These are phyloP conservation scores for Ptilonorhynchus violaceus DNA, from an alignment of 2,113 vertebrate genomes.

Conservation along the genomic window DNA sequence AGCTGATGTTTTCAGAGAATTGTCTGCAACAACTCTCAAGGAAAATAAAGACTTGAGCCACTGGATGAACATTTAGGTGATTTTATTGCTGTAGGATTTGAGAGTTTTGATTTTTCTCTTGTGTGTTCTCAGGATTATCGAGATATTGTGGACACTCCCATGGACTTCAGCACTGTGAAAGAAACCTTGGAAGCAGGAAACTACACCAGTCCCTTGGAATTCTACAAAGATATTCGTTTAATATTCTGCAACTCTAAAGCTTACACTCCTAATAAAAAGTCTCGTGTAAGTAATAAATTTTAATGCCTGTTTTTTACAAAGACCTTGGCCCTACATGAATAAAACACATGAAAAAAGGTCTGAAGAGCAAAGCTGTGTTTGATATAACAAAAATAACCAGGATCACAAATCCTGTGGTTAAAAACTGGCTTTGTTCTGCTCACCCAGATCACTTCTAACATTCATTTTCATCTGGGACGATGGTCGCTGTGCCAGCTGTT, in stretches of 20 bases:
- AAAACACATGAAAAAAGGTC: neutral
- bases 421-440: neutral
- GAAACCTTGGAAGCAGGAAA: constrained; percentile 88
- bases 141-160: constrained; percentile 90
- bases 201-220: constrained; percentile 93
- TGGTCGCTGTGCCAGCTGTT: neutral
- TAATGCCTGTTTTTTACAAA: neutral
- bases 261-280: constrained; percentile 98
- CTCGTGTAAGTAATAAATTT: constrained; percentile 79
- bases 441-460: neutral
- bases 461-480: neutral
- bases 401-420: neutral
- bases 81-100: neutral
- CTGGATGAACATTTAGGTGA: neutral
- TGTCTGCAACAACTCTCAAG: neutral
- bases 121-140: constrained; percentile 82
- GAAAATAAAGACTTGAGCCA: neutral
- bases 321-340: neutral
- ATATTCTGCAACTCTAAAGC: constrained; percentile 98
- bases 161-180: constrained; percentile 94
- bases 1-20: neutral
- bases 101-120: neutral
- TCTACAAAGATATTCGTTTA: constrained; percentile 91
- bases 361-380: neutral
- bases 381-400: neutral